phyloP scores from a whole-genome alignment of 2,113 vertebrate genomes.

The Ornithorhynchus anatinus region DNA sequence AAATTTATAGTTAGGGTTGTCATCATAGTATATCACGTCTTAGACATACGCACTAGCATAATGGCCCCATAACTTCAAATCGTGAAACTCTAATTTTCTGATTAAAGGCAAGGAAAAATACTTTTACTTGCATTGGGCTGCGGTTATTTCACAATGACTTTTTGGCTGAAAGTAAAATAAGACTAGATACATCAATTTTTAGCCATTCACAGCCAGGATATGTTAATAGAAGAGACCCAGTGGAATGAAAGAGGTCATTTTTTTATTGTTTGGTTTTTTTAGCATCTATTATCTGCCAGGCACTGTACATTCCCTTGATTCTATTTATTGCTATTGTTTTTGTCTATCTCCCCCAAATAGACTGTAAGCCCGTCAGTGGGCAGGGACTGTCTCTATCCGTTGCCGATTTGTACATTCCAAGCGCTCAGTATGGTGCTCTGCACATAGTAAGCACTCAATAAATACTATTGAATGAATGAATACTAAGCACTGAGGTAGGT shows the following conservation, averaged over 20 bases:
- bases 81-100: slow-evolving; percentile 46
- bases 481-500: too few relatives aligned
- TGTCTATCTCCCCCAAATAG: too few relatives aligned
- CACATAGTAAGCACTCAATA: too few relatives aligned
- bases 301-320: too few relatives aligned
- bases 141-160: slow-evolving; percentile 56
- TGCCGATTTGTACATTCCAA: too few relatives aligned
- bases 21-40: slow-evolving; percentile 42
- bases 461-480: too few relatives aligned
- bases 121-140: neutral
- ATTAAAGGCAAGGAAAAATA: slow-evolving; percentile 47
- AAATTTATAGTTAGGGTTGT: slow-evolving; percentile 18
- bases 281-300: too few relatives aligned
- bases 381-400: too few relatives aligned
- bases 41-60: slow-evolving; percentile 15
- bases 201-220: slow-evolving; percentile 26
- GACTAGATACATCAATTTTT: slow-evolving; percentile 44
- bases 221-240: slow-evolving; percentile 21
- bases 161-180: slow-evolving; percentile 40
- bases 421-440: too few relatives aligned
- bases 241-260: slow-evolving; percentile 10
- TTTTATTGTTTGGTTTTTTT: too few relatives aligned
- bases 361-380: too few relatives aligned
- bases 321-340: too few relatives aligned
- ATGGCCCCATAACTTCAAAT: slow-evolving; percentile 35